Evolutionary conservation across 2,888 invertebrate genomes (phyloP).

Genomic region (Drosophila prolongata): DNA sequence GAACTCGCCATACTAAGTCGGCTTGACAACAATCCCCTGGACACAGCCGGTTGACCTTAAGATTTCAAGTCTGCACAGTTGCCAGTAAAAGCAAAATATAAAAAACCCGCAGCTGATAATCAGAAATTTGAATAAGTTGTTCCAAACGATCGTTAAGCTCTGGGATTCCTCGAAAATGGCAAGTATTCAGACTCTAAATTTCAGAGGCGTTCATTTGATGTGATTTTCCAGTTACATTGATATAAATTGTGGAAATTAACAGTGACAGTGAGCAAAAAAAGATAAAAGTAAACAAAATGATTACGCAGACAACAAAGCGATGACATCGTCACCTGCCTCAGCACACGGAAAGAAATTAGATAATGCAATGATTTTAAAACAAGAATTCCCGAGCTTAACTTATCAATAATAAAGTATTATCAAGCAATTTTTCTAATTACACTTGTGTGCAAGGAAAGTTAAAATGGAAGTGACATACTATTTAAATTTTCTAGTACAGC

Average conservation of each 20-base stretch:
- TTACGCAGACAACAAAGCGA: conserved; percentile 69
- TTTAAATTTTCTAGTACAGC: background rate
- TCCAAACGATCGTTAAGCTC: background rate
- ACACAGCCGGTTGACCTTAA: conserved; percentile 69
- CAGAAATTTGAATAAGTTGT: conserved; percentile 19
- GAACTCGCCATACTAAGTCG: conserved; percentile 4
- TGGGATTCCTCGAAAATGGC: background rate
- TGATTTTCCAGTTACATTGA: conserved; percentile 44
- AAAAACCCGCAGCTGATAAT: conserved; percentile 20
- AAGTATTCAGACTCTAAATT: background rate
- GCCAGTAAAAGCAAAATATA: conserved; percentile 1
- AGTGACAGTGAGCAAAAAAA: conserved; percentile 30
- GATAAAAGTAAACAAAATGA: conserved; percentile 73
- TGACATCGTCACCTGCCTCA: conserved; percentile 29
- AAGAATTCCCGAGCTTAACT: background rate
- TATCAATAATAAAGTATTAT: conserved; percentile 1
- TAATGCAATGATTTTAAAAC: background rate
- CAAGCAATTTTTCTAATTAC: background rate
- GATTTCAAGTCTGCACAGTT: conserved; percentile 27
- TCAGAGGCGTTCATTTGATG: background rate
- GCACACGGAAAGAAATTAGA: conserved; percentile 19
- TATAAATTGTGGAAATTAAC: conserved; percentile 46
- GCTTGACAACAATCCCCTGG: conserved; percentile 23
- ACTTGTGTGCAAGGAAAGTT: background rate
- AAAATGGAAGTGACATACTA: background rate